These are phyloP conservation scores for Ooceraea biroi DNA, from an alignment of 1,140 invertebrate genomes.

Conservation along the genomic window DNA sequence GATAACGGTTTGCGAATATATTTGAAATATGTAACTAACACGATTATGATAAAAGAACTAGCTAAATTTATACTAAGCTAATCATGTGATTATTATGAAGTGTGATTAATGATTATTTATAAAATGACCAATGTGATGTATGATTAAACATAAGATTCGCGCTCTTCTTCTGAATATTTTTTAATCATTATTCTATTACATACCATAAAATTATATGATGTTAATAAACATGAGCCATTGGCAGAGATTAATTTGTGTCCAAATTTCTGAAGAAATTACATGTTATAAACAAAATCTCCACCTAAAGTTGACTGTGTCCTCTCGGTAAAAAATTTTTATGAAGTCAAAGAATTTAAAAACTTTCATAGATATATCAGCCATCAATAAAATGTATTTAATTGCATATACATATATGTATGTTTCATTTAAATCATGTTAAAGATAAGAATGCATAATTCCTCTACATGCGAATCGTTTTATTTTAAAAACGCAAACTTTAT, in stretches of 20 bases:
- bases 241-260: background rate
- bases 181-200: background rate
- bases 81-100: too few relatives aligned
- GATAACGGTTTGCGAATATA: background rate
- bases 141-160: too few relatives aligned
- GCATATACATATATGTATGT: too few relatives aligned
- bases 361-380: too few relatives aligned
- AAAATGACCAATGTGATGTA: too few relatives aligned
- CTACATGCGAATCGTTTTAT: constrained; percentile 33
- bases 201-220: background rate
- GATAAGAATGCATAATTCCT: background rate
- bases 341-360: too few relatives aligned
- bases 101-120: too few relatives aligned
- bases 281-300: constrained; percentile 35
- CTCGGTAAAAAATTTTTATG: too few relatives aligned
- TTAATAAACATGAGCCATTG: too few relatives aligned
- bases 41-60: background rate
- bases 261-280: constrained; percentile 10
- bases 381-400: too few relatives aligned
- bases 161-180: too few relatives aligned
- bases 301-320: constrained; percentile 25
- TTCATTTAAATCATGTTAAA: too few relatives aligned
- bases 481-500: background rate
- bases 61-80: background rate
- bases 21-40: background rate